Evolutionary conservation across 35 echinoderm and acorn worm species (phyloP).

Genomic region (Lytechinus pictus): DNA sequence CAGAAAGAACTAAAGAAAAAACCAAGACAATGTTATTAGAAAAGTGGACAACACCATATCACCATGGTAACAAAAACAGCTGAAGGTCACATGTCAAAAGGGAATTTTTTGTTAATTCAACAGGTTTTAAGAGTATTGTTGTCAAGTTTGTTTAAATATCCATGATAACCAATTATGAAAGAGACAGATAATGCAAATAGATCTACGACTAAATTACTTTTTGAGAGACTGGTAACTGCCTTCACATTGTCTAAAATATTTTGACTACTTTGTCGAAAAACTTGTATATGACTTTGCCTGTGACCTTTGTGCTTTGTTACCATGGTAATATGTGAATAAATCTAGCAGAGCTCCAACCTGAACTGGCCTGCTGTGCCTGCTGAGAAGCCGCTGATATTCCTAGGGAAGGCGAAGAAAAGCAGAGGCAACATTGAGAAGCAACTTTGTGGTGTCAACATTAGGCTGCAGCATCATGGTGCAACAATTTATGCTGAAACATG

Average conservation of each 20-base stretch:
- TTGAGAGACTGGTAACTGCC: not conserved
- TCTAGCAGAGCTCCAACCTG: slow-evolving; percentile 22
- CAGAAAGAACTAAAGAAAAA: not conserved
- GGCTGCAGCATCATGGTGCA: not conserved
- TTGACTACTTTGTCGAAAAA: not conserved
- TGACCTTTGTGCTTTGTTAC: not conserved
- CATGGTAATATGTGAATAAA: not conserved
- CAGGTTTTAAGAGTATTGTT: not conserved
- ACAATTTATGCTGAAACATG: not conserved
- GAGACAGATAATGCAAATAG: not conserved
- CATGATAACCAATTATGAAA: not conserved
- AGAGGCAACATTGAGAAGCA: slow-evolving; percentile 24
- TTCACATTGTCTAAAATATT: not conserved
- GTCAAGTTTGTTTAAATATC: not conserved
- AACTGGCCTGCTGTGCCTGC: not conserved
- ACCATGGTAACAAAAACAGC: not conserved
- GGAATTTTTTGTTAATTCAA: no score
- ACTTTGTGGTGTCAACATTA: not conserved
- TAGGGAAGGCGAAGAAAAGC: not conserved
- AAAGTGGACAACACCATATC: not conserved
- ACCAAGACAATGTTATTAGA: not conserved
- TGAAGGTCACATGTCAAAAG: not conserved
- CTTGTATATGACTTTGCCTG: not conserved
- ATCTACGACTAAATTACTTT: not conserved
- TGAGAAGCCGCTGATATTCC: not conserved